Evolutionary conservation across 2,797 vertebrate genomes (phyloP).

Genomic region (Platalea minor): DNA sequence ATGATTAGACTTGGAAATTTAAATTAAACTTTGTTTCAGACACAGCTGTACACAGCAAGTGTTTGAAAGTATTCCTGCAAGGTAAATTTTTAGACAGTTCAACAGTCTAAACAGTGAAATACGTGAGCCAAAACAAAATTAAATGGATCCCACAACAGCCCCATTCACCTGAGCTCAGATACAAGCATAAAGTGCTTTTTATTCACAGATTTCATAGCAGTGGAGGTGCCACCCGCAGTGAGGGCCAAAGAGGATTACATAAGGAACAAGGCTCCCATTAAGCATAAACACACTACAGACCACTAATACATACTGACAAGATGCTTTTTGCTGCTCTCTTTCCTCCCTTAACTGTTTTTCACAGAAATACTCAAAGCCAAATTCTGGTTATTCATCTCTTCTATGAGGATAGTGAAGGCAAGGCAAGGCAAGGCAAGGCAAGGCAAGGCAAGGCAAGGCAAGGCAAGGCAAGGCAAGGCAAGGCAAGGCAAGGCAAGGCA

Average conservation of each 20-base stretch:
- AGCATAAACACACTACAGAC: not conserved
- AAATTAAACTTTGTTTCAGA: slow-evolving; percentile 58
- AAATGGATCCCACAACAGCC: not conserved
- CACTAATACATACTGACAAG: not conserved
- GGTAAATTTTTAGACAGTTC: slow-evolving; percentile 36
- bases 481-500: no score
- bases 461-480: no score
- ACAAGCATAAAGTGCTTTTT: not conserved
- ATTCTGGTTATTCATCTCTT: fast-evolving
- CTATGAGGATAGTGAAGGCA: not conserved
- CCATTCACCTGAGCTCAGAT: not conserved
- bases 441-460: no score
- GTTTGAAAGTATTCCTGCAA: slow-evolving; percentile 34
- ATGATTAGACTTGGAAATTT: slow-evolving; percentile 50
- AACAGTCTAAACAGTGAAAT: slow-evolving; percentile 20
- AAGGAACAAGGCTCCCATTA: not conserved
- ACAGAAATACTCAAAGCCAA: not conserved
- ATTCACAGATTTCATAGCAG: not conserved
- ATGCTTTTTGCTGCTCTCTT: not conserved
- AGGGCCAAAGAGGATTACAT: not conserved
- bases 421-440: no score
- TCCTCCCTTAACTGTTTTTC: not conserved
- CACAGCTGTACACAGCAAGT: not conserved
- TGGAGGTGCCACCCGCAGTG: not conserved
- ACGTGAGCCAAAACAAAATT: not conserved